These are phyloP conservation scores for Micropterix aruncella DNA, from an alignment of 2,888 invertebrate species.

Conservation along the genomic window DNA sequence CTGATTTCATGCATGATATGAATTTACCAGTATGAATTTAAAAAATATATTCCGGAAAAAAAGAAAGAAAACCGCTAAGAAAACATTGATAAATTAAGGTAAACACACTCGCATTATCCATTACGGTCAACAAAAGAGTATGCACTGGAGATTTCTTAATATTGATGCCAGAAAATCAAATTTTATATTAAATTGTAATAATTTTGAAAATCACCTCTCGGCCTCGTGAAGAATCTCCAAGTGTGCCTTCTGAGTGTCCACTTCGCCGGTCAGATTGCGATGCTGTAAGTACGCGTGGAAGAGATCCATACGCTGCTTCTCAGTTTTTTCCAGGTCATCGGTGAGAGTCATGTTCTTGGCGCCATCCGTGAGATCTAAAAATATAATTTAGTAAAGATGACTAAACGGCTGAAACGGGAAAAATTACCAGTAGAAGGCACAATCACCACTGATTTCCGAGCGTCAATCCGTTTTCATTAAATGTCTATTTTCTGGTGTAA, in stretches of 20 bases:
- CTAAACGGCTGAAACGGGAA: too few species aligned
- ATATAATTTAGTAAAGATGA: too few species aligned
- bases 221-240: constrained; percentile 71
- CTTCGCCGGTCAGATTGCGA: constrained; percentile 18
- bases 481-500: too few species aligned
- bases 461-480: too few species aligned
- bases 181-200: neutral
- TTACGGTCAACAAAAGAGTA: neutral
- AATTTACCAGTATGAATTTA: too few species aligned
- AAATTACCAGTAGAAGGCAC: too few species aligned
- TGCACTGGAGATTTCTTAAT: neutral
- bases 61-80: too few species aligned
- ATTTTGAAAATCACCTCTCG: constrained; percentile 40
- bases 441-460: too few species aligned
- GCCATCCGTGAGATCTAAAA: constrained; percentile 71
- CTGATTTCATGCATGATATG: too few species aligned
- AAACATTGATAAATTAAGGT: too few species aligned
- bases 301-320: constrained; percentile 91
- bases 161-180: neutral
- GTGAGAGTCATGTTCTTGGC: constrained; percentile 90
- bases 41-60: too few species aligned
- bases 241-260: constrained; percentile 19
- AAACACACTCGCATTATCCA: too few species aligned
- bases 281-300: constrained; percentile 62
- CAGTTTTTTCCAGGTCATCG: constrained; percentile 91